phyloP scores from a whole-genome alignment of 2,113 vertebrate genomes.

The Tauraco erythrolophus region DNA sequence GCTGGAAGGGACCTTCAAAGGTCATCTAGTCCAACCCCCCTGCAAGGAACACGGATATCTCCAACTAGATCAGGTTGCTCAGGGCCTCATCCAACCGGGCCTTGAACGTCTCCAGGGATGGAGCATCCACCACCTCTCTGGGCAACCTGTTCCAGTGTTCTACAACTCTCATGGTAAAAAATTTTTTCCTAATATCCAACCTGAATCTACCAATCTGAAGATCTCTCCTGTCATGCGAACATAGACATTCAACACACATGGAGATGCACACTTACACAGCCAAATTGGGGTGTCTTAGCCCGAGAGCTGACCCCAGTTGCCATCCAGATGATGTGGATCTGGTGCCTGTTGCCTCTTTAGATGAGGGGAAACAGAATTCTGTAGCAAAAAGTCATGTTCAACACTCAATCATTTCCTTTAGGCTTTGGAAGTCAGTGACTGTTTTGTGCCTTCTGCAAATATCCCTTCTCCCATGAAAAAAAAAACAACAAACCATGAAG shows the following conservation, averaged over 20 bases:
- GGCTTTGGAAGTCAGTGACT: not conserved
- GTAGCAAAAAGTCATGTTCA: not conserved
- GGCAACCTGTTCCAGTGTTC: no score
- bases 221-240: not conserved
- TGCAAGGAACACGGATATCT: no score
- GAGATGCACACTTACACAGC: rapidly evolving
- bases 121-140: no score
- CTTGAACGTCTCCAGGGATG: no score
- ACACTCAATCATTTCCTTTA: not conserved
- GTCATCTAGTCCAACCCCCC: no score
- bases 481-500: not conserved
- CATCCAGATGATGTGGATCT: no score
- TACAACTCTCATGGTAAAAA: no score
- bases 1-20: no score
- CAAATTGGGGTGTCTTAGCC: not conserved
- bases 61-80: no score
- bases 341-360: not conserved
- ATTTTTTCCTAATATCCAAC: no score
- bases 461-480: not conserved
- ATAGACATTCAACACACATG: not conserved
- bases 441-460: not conserved
- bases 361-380: not conserved
- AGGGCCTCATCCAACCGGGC: no score
- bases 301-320: not conserved
- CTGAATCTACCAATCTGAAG: no score